These are phyloP conservation scores for Aphodius granarius DNA, from an alignment of 2,888 invertebrate species.

Conservation along the genomic window DNA sequence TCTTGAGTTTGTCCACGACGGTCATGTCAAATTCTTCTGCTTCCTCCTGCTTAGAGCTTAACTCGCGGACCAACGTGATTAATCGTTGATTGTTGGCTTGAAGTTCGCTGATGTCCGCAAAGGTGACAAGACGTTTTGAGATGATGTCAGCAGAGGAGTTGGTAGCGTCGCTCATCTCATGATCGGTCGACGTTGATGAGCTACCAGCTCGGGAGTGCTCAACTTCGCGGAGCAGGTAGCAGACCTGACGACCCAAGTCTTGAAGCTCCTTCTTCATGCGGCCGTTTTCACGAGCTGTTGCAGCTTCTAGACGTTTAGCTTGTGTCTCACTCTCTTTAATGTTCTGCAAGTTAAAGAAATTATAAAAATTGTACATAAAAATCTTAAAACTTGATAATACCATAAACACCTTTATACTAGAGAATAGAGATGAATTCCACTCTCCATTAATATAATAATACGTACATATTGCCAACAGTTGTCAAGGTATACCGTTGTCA, in stretches of 20 bases:
- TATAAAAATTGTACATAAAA: too few relatives aligned
- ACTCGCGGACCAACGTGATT: slow-evolving; percentile 78
- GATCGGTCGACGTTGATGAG: slow-evolving; percentile 60
- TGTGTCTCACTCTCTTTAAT: slow-evolving; percentile 70
- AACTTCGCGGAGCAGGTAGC: slow-evolving; percentile 77
- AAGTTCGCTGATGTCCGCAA: slow-evolving; percentile 84
- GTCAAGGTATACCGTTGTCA: neutral
- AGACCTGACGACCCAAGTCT: slow-evolving; percentile 83
- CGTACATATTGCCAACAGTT: neutral
- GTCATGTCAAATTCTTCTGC: slow-evolving; percentile 71
- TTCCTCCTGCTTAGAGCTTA: slow-evolving; percentile 83
- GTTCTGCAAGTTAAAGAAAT: slow-evolving; percentile 54
- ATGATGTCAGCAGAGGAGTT: slow-evolving; percentile 67
- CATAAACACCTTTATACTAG: too few relatives aligned
- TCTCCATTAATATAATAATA: too few relatives aligned
- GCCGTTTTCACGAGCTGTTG: slow-evolving; percentile 70
- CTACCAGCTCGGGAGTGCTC: slow-evolving; percentile 78
- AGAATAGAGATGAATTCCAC: too few relatives aligned
- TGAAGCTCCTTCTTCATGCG: slow-evolving; percentile 74
- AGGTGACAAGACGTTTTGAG: slow-evolving; percentile 84
- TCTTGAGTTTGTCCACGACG: slow-evolving; percentile 67
- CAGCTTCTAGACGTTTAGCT: slow-evolving; percentile 69
- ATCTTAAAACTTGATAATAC: too few relatives aligned
- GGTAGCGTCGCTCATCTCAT: slow-evolving; percentile 59
- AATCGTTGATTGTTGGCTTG: slow-evolving; percentile 89